phyloP scores from a whole-genome alignment of 2,888 invertebrate species.

The Oscheius sp. region DNA sequence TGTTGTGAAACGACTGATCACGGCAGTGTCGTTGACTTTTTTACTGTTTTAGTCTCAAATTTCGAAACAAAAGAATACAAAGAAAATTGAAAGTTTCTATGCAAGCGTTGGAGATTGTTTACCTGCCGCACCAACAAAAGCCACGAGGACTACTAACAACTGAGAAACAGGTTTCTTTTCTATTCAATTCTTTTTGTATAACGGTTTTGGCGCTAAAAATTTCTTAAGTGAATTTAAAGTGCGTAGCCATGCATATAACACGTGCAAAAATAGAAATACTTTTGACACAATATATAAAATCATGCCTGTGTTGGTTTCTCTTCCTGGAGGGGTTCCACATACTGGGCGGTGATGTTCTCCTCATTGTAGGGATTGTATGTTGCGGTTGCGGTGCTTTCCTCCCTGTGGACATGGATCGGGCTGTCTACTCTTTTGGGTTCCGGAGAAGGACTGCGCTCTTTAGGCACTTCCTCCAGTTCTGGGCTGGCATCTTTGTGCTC shows the following conservation, averaged over 20 bases:
- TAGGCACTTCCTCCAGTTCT: no score
- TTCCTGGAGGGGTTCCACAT: not conserved
- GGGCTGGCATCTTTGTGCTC: no score
- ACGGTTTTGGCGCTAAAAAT: no score
- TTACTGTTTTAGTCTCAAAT: not conserved
- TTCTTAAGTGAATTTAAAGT: no score
- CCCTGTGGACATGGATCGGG: no score
- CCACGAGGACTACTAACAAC: conserved; percentile 9
- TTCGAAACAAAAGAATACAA: not conserved
- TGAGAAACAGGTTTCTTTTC: not conserved
- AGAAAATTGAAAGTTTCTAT: conserved; percentile 7
- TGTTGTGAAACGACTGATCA: conserved; percentile 16
- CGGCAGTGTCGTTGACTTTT: not conserved
- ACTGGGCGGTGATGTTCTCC: not conserved
- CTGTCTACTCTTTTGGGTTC: no score
- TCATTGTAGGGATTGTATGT: not conserved
- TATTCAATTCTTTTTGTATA: no score
- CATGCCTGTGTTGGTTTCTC: conserved; percentile 19
- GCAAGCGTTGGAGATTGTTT: conserved; percentile 7
- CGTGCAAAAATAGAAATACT: no score
- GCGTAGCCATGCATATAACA: no score
- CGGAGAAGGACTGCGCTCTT: no score
- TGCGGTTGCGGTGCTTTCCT: no score
- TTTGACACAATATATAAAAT: conserved; percentile 9
- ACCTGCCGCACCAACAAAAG: not conserved